Base-by-base conservation (phyloP, 1,140 invertebrate species). In the Drosophila bocki region DNA sequence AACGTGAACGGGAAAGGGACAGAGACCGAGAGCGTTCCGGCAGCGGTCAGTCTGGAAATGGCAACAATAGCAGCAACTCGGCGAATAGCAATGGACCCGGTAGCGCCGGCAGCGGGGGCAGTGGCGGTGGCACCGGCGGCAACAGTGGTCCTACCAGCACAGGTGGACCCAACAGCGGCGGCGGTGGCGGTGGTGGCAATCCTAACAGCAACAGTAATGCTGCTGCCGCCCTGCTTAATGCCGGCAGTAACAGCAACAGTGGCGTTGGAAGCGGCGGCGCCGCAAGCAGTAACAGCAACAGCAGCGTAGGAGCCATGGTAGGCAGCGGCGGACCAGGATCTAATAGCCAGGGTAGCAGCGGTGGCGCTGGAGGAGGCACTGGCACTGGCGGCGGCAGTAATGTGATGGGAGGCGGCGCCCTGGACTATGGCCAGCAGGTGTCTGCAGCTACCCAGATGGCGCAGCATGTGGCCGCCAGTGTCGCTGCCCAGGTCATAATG, bases 401-500 rank as follows among this genome's bases (percentile, higher is more conserved):
- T n/a, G 39, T 57, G 37, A 65, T 61, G 53, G 58, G 64, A 22
- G 48, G 79, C 51, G 59, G 37, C n/a, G 69, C 53, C 56, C 37
- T 67, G 32, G 70, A 74, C 17, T 74, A 74, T 22, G 67, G 69
- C 7, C 72, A 19, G 33, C 83, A 44, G 84, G 84, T 45, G 69
- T 82, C 57, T 48, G 78, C 13, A 42, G 71, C 59, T 35, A 63
- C 58, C 3, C 60, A 45, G 39, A 59, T 53, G n/a, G 54, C 72
- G 1, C 82, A 85, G 37, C 81, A 88, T 51, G 84, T 80, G 22
- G 64, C 72, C 26, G 50, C 81, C 84, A 77, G 92, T 80, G 82
- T 84, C 78, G 77, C 93, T 71, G 82, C 80, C 4, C 85, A 69
- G 39, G 71, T 65, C n/a, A 68, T 77, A n/a, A 53, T 93, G 37